Evolutionary conservation across 2,888 invertebrate genomes (phyloP), one percentile per base, ranked within the genome.

Genomic region (Dryobota labecula): DNA sequence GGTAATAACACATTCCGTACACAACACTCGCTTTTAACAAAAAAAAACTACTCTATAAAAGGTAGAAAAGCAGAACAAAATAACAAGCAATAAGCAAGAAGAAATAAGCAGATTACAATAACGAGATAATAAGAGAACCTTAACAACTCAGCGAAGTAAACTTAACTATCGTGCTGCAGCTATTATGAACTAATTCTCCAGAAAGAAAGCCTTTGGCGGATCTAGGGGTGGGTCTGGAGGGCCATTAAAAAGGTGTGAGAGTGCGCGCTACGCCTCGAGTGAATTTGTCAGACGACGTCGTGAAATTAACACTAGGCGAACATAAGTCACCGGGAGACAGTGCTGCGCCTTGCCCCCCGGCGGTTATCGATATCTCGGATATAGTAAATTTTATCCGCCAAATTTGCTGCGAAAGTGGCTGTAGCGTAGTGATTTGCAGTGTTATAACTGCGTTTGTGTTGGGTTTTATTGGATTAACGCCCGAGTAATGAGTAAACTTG

Each of bases 301-400:
- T 89, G 91, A 94, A 93, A 94, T 94, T 93, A 94, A 94, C 94
- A 94, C 93, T 90, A 89, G 86, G 88, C 85, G 92, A 92, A 93
- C 92, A 92, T 94, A 94, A 94, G 92, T 93, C 92, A 92, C 88
- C 87, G 85, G 77, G 69, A 84, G 86, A 87, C 81, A 90, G 91
- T 85, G 90, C 75, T 87, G 90, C 78, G 82, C 83, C 77, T 73
- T 83, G 84, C 84, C 80, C 84, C 69, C 66, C 36, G 47, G 88
- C 83, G 87, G 87, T 87, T 91, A 90, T 93, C 90, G 92, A 93
- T 91, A 90, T 80, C 64, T 70, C 20, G 36, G 70, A 57, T 71
- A 84, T 72, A 81, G 74, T 76, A 74, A 72, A 83, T 84, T 84
- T 81, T 57, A 65, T 45, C 57, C 62, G 43, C 65, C 53, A 63